Evolutionary conservation across 2,797 vertebrate species (phyloP), one percentile per base, ranked within the genome.

Genomic region (Philypnodon macrostomus): DNA sequence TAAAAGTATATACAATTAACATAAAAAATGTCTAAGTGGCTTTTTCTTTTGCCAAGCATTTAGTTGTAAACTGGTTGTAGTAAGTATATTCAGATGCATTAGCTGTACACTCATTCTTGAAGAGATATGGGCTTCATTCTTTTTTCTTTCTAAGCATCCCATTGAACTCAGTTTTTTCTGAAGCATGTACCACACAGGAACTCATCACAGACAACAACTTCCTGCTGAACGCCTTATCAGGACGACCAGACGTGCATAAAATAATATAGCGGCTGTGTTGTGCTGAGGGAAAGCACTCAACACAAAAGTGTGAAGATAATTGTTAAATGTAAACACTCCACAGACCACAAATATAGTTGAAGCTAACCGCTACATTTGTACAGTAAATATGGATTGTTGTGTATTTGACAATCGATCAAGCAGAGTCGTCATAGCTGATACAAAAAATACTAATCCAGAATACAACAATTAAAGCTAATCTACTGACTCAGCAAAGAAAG

Each of bases 171-270:
- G 64, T 44, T 78, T 63, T 58, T 67, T 81, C 45, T 66, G 62
- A 78, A 71, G 36, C 75, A 67, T 64, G 53, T 40, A 69, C 57
- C 78, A 72, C 31, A 74, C 76, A 91, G 91, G 91, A 93, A 83
- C 86, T 93, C 90, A 91, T 92, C 77, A 55, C 77, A 24, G 61
- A 84, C 81, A 86, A 92, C 63, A 72, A 92, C 91, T 93, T 94
- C 93, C 92, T 93, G 89, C 80, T 73, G 73, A 83, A 72, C 11
- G 64, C 60, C 83, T 92, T 93, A 93, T 93, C 92, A 89, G 67
- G 0, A 52, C 19, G 54, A 57, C 83, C 91, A 91, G 83, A 76
- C 47, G 2, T 51, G 55, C 39, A 54, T 35, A 6, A 4, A 55
- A 53, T 58, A 35, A 63, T 63, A 56, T 24, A 55, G 46, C 13